Evolutionary conservation across 2,113 vertebrate species (phyloP).

Genomic region (Bothrops jararaca): DNA sequence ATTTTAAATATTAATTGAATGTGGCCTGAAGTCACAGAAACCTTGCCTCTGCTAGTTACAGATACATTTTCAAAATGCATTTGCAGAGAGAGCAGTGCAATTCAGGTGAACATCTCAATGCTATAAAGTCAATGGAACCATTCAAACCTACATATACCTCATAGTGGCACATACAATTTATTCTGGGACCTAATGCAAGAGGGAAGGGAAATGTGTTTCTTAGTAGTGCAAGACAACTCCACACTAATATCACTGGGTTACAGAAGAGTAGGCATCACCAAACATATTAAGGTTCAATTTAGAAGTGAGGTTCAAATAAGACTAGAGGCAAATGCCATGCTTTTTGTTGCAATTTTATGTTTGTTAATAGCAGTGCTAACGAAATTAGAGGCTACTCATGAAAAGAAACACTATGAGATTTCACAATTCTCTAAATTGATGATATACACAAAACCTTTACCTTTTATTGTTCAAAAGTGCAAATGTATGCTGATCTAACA

Average conservation of each 20-base stretch:
- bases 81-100: neutral
- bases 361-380: neutral
- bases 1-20: neutral
- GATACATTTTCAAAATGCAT: neutral
- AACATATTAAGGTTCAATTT: neutral
- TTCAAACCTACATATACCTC: neutral
- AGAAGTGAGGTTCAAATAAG: neutral
- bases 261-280: neutral
- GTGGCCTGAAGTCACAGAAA: neutral
- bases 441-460: neutral
- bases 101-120: neutral
- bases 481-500: neutral
- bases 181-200: neutral
- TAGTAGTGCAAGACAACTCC: neutral
- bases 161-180: neutral
- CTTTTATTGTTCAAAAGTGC: neutral
- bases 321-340: too few relatives aligned
- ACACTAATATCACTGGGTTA: neutral
- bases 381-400: neutral
- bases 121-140: neutral
- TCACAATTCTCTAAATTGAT: neutral
- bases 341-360: neutral
- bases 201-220: neutral
- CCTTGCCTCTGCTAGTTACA: neutral
- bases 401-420: neutral